phyloP scores from a whole-genome alignment of 1,140 invertebrate genomes.

The Eulimnadia texana region DNA sequence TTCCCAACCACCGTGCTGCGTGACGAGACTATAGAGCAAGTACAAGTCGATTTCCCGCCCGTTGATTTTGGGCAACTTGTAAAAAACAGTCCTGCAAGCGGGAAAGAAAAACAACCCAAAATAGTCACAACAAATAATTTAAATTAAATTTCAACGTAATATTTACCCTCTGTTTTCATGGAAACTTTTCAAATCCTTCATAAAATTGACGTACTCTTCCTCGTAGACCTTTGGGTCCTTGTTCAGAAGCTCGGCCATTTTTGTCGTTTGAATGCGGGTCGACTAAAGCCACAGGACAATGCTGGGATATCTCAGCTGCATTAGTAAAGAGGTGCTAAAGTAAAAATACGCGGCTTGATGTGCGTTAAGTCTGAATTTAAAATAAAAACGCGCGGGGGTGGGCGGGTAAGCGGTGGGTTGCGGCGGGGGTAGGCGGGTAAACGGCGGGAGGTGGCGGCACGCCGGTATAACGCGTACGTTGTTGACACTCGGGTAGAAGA shows the following conservation, averaged over 20 bases:
- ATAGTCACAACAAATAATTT: background rate
- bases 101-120: constrained; percentile 21
- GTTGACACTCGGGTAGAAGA: background rate
- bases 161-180: constrained; percentile 66
- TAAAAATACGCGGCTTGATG: background rate
- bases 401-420: too few relatives aligned
- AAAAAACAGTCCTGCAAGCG: constrained; percentile 58
- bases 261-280: background rate
- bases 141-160: constrained; percentile 2
- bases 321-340: background rate
- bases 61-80: constrained; percentile 60
- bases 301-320: too few relatives aligned
- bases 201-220: constrained; percentile 53
- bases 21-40: constrained; percentile 77
- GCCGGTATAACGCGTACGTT: background rate
- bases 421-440: too few relatives aligned
- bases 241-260: constrained; percentile 41
- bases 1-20: constrained; percentile 74
- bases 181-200: constrained; percentile 64
- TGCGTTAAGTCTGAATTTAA: background rate
- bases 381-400: too few relatives aligned
- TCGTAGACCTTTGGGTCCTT: constrained; percentile 54
- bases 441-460: background rate
- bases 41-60: constrained; percentile 82
- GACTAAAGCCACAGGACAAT: background rate